Conservation (phyloP, 2,797 vertebrate genomes). For the Todus mexicanus region DNA sequence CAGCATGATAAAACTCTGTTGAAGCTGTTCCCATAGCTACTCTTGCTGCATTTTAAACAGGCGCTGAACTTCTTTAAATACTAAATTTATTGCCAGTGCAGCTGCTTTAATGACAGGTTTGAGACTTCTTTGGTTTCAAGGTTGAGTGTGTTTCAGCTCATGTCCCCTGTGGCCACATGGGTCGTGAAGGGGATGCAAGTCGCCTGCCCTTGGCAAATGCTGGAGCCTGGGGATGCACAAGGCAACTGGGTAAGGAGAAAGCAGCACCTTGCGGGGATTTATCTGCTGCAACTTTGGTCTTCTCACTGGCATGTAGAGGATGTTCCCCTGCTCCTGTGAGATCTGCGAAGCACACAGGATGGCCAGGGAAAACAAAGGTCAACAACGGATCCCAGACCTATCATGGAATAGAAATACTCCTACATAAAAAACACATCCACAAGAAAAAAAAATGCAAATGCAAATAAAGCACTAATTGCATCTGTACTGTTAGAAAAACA, state of each 20-base stretch:
- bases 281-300: background rate
- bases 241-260: background rate
- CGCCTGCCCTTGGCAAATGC: background rate
- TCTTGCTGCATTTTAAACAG: background rate
- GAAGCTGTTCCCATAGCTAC: constrained; percentile 10
- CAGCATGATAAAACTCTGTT: background rate
- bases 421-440: background rate
- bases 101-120: constrained; percentile 73
- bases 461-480: background rate
- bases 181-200: background rate
- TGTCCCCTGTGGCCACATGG: background rate
- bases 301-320: accelerated
- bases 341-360: accelerated
- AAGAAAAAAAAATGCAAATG: background rate
- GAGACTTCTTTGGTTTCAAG: constrained; percentile 72
- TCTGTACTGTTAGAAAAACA: background rate
- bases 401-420: background rate
- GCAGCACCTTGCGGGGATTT: background rate
- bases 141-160: constrained; percentile 13
- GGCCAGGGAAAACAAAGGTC: background rate
- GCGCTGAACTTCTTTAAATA: constrained; percentile 18
- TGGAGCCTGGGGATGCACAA: background rate
- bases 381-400: background rate
- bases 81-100: constrained; percentile 71
- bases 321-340: background rate